phyloP scores from a whole-genome alignment of 2,888 invertebrate species.

The Cerceris ruficornis region DNA sequence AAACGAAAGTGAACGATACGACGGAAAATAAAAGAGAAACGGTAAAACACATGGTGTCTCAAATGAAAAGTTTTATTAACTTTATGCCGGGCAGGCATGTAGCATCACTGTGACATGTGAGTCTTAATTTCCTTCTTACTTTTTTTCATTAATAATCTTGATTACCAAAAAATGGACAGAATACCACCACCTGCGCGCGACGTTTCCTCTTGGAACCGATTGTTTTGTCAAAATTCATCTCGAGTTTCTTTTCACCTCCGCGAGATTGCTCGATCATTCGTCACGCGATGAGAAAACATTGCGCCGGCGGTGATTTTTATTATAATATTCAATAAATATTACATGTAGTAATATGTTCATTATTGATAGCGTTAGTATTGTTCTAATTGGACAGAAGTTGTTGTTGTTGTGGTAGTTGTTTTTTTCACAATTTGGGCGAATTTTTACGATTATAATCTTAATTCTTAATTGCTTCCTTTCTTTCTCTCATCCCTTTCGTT shows the following conservation, averaged over 20 bases:
- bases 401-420: conserved; percentile 37
- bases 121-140: conserved; percentile 55
- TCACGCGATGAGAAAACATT: conserved; percentile 62
- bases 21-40: conserved; percentile 5
- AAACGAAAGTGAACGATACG: conserved; percentile 8
- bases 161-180: conserved; percentile 76
- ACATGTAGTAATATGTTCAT: conserved; percentile 74
- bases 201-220: conserved; percentile 57
- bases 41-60: conserved; percentile 31
- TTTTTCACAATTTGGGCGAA: conserved; percentile 59
- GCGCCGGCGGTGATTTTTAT: conserved; percentile 65
- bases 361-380: conserved; percentile 77
- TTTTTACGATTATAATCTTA: conserved; percentile 42
- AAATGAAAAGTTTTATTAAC: conserved; percentile 68
- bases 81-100: conserved; percentile 67
- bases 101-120: conserved; percentile 65
- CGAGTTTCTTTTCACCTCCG: neutral
- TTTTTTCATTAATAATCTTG: conserved; percentile 63
- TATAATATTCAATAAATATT: conserved; percentile 78
- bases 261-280: too few relatives aligned
- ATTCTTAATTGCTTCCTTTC: conserved; percentile 38
- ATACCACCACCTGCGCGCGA: conserved; percentile 58
- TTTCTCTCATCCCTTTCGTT: neutral
- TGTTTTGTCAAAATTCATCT: neutral
- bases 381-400: conserved; percentile 80